phyloP scores from a whole-genome alignment of 2,888 invertebrate species.

The Aleiodes leptofemur region DNA sequence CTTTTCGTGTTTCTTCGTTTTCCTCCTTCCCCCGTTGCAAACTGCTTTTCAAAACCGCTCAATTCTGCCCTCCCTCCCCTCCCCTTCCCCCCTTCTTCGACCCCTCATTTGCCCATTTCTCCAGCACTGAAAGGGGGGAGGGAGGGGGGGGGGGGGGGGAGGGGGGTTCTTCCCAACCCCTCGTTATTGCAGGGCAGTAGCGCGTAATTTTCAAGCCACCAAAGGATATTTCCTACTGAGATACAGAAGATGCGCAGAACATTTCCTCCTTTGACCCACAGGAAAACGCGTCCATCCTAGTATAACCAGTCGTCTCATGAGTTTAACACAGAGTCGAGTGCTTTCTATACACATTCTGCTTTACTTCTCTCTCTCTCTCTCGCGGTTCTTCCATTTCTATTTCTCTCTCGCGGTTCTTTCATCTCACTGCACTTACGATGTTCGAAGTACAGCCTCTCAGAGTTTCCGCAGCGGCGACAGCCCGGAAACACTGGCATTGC shows the following conservation, averaged over 20 bases:
- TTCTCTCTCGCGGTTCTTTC: not conserved
- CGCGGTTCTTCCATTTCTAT: not conserved
- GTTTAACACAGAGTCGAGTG: slow-evolving; percentile 42
- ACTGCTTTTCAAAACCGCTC: slow-evolving; percentile 47
- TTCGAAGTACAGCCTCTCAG: slow-evolving; percentile 29
- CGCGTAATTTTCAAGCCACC: slow-evolving; percentile 50
- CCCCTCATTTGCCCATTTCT: slow-evolving; percentile 39
- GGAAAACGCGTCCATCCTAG: slow-evolving; percentile 41
- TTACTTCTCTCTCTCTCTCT: not conserved
- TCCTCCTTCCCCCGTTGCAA: slow-evolving; percentile 18
- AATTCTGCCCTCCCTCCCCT: slow-evolving; percentile 16
- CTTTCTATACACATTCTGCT: slow-evolving; percentile 20
- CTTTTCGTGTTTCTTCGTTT: not conserved
- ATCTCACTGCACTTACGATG: slow-evolving; percentile 11
- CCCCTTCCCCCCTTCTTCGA: slow-evolving; percentile 1
- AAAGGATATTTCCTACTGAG: slow-evolving; percentile 46
- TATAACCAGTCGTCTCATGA: slow-evolving; percentile 24
- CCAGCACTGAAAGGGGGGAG: not conserved
- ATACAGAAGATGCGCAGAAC: slow-evolving; percentile 32
- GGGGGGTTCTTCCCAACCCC: slow-evolving; percentile 26
- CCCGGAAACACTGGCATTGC: slow-evolving; percentile 36
- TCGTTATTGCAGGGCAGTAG: slow-evolving; percentile 51
- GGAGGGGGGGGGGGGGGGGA: slow-evolving; percentile 8
- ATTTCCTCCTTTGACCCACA: slow-evolving; percentile 48
- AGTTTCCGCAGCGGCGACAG: slow-evolving; percentile 32